phyloP scores from a whole-genome alignment of 2,113 vertebrate species.

The Myrmophylax atrothorax region DNA sequence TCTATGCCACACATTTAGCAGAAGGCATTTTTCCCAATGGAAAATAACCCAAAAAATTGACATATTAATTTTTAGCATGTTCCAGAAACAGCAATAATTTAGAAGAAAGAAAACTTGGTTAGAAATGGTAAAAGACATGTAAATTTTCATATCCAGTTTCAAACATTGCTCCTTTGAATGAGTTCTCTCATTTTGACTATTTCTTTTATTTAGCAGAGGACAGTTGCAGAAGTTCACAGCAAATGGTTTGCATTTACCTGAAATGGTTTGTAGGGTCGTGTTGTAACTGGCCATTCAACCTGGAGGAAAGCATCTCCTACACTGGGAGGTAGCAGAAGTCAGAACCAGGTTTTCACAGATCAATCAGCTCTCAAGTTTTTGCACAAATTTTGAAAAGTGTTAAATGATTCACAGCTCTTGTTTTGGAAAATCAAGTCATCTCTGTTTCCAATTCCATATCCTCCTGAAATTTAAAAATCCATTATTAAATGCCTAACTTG shows the following conservation, averaged over 20 bases:
- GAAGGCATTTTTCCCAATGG: neutral
- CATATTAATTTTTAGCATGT: neutral
- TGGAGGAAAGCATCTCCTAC: neutral
- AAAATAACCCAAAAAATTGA: neutral
- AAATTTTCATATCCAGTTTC: neutral
- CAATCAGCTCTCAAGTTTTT: neutral
- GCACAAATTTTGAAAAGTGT: neutral
- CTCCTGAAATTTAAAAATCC: neutral
- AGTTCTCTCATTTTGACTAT: neutral
- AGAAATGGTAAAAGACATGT: rapidly evolving
- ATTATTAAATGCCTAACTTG: neutral
- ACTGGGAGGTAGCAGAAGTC: neutral
- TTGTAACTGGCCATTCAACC: neutral
- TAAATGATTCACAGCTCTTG: neutral
- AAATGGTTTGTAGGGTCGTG: neutral
- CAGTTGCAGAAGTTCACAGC: neutral
- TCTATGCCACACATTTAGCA: neutral
- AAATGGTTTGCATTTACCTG: neutral
- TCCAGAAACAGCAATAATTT: neutral
- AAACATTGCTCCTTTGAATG: neutral
- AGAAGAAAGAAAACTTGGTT: neutral
- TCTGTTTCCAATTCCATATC: neutral
- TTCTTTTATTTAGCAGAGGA: neutral
- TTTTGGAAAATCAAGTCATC: neutral
- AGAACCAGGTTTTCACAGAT: neutral